These are phyloP conservation scores for Conus ventricosus DNA, from an alignment of 1,140 invertebrate genomes.

Conservation along the genomic window DNA sequence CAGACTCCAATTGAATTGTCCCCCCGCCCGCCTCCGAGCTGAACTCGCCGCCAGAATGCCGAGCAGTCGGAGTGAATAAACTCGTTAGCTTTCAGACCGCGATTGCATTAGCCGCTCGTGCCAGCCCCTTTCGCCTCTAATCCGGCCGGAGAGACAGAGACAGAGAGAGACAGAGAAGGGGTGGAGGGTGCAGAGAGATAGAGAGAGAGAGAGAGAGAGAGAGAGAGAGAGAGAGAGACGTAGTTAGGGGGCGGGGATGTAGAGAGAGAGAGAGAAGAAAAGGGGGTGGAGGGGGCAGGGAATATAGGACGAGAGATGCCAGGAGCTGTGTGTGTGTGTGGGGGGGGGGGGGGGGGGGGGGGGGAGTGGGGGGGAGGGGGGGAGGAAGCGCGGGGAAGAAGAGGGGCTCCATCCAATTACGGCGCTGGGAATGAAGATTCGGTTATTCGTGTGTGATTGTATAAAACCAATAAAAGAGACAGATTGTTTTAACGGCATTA, in stretches of 20 bases:
- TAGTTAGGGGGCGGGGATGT: background rate
- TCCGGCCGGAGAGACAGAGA: background rate
- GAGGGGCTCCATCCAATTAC: background rate
- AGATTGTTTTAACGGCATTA: constrained; percentile 2
- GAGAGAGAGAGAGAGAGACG: background rate
- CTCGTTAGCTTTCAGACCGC: constrained; percentile 30
- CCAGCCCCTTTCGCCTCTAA: background rate
- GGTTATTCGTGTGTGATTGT: constrained; percentile 10
- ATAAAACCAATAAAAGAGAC: background rate
- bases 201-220: constrained; percentile 1
- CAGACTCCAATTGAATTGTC: constrained; percentile 31
- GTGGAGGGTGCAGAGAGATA: background rate
- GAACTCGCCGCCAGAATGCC: background rate
- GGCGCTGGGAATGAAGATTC: background rate
- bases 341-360: background rate
- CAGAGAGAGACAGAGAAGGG: background rate
- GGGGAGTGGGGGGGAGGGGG: background rate
- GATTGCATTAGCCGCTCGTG: constrained; percentile 27
- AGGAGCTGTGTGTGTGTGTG: background rate
- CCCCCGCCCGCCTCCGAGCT: background rate
- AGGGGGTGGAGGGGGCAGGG: background rate
- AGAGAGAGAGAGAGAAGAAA: background rate
- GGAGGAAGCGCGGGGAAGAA: background rate
- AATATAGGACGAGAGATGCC: background rate
- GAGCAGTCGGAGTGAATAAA: constrained; percentile 23